Evolutionary conservation across 2,888 invertebrate genomes (phyloP).

Genomic region (Limnephilus rhombicus): DNA sequence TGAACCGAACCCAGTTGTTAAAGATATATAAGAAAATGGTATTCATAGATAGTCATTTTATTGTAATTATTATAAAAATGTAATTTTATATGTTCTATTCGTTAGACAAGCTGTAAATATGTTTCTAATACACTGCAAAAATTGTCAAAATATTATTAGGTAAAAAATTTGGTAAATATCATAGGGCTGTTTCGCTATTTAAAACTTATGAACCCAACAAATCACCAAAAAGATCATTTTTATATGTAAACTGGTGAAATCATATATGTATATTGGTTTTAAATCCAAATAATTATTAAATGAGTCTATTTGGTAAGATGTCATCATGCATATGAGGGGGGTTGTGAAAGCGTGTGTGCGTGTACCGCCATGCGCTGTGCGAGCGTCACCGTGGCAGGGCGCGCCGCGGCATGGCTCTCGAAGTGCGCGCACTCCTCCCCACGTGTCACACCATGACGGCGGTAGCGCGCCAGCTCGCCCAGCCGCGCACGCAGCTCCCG

Average conservation of each 20-base stretch:
- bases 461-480: conserved; percentile 89
- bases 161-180: too few relatives aligned
- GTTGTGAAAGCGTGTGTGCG: conserved; percentile 55
- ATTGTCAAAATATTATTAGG: too few relatives aligned
- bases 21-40: too few relatives aligned
- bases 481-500: conserved; percentile 90
- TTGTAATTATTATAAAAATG: background rate
- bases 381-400: conserved; percentile 79
- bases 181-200: background rate
- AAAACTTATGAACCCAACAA: background rate
- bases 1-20: too few relatives aligned
- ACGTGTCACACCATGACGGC: conserved; percentile 90
- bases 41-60: too few relatives aligned
- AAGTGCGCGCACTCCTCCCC: conserved; percentile 92
- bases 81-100: background rate
- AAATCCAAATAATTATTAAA: background rate
- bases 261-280: background rate
- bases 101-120: background rate
- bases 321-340: conserved; percentile 49
- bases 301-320: background rate
- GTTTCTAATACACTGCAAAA: too few relatives aligned
- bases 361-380: conserved; percentile 66
- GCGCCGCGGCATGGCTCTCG: conserved; percentile 88
- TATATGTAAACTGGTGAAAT: background rate
- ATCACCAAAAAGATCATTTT: background rate